Evolutionary conservation across 2,888 invertebrate species (phyloP), one percentile per base, ranked within the genome.

Genomic region (Scaptomyza flava): DNA sequence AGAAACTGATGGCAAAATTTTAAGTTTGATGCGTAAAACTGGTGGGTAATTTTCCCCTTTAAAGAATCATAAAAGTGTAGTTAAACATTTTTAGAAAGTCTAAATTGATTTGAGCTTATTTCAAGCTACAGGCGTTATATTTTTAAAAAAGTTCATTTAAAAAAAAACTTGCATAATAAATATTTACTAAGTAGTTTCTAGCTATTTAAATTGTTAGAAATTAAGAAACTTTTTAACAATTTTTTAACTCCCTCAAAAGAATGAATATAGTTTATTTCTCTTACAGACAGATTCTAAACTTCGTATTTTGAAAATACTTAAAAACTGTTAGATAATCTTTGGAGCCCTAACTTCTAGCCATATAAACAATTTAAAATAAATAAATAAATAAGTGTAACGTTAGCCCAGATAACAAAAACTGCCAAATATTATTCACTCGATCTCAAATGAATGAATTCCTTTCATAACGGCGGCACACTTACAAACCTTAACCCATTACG

Each of bases 21-120:
- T 14, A 7, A 48, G 47, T 53, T 45, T 42, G 56, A 61, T 41
- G 52, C 56, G 17, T 61, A 43, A 68, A 72, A 74, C 51, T 46
- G 30, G 46, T 70, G 50, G 20, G 31, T 33, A n/a, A 61, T 61
- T 61, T 56, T 34, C 12, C 20, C 27, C 17, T 30, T 33, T 33
- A 33, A 4, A 46, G 23, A 30, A 12, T 14, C 52, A 47, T 42
- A 47, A 46, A 46, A 12, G 2, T 41, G 7, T 9, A 1, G 11
- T 2, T n/a, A 42, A 0, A 9, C 36, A n/a, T 36, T 58, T 53
- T 57, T 33, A 56, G 50, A 58, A 72, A 54, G 67, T 14, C n/a
- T 1, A 30, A 41, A 14, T 12, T 34, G 17, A 30, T 41, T 14
- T 34, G 14, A 7, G 20, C 12, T 5, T 46, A n/a, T 11, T 38